Percentiles rank a stretch among this genome's conserved stretches.
Conservation (phyloP, 2,797 vertebrate species). For the Lophius americanus region DNA sequence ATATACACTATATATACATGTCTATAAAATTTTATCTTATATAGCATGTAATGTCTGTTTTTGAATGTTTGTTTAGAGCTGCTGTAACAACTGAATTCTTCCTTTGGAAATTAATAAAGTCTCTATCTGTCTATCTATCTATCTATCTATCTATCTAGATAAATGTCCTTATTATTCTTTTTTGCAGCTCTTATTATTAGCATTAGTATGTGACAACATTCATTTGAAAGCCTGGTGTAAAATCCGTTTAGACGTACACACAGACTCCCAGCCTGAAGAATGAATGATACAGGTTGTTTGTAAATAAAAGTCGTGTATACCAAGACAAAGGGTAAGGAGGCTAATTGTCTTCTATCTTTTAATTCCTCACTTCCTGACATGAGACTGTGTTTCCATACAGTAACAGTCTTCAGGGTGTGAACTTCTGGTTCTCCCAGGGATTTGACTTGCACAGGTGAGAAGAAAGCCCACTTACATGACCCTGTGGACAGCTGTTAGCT, state of each 20-base stretch:
- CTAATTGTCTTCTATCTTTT: slow-evolving; percentile 65
- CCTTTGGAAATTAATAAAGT: too few relatives aligned
- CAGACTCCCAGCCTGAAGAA: too few relatives aligned
- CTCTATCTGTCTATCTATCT: too few relatives aligned
- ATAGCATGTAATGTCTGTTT: too few relatives aligned
- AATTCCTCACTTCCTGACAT: slow-evolving; percentile 40
- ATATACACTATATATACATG: too few relatives aligned
- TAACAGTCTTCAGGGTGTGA: slow-evolving; percentile 66
- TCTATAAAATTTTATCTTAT: too few relatives aligned
- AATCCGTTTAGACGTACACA: too few relatives aligned
- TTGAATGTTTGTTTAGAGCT: too few relatives aligned
- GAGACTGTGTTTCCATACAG: slow-evolving; percentile 55
- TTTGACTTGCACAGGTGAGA: slow-evolving; percentile 32
- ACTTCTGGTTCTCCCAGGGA: slow-evolving; percentile 42
- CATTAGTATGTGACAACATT: background rate
- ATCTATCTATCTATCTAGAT: too few relatives aligned
- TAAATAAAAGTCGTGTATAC: slow-evolving; percentile 35
- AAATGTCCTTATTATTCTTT: background rate
- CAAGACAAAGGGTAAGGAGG: slow-evolving; percentile 30
- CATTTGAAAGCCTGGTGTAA: background rate
- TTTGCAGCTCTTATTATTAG: background rate
- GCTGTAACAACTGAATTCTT: too few relatives aligned
- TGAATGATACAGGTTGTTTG: slow-evolving; percentile 1
- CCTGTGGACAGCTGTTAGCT: slow-evolving; percentile 22
- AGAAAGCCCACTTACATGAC: slow-evolving; percentile 47